These are phyloP conservation scores for Exaiptasia diaphana DNA, from an alignment of 64 coral and sea anemone species.

Conservation along the genomic window DNA sequence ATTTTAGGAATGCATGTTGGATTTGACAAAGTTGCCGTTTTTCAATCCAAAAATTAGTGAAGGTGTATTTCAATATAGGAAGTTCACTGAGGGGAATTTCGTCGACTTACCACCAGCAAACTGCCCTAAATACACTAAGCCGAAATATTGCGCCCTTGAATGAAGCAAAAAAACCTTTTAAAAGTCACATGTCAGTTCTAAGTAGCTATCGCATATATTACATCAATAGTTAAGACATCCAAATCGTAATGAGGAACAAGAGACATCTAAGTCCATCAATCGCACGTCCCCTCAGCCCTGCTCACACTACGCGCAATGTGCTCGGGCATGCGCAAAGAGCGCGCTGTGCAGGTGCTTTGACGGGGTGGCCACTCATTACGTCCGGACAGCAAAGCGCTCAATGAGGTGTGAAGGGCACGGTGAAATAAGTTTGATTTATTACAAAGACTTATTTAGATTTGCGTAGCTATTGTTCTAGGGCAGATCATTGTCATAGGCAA, in stretches of 20 bases:
- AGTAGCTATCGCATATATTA: constrained; percentile 6
- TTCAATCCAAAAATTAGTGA: not conserved
- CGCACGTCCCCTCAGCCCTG: not conserved
- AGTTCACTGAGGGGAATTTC: too few relatives aligned
- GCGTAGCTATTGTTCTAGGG: constrained; percentile 84
- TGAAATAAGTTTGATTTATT: constrained; percentile 99
- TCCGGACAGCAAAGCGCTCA: constrained; percentile 65
- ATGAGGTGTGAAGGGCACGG: constrained; percentile 97
- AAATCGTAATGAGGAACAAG: not conserved
- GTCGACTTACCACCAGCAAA: too few relatives aligned
- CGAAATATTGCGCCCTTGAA: not conserved
- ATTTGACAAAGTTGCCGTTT: too few relatives aligned
- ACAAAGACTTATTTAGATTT: constrained; percentile 99
- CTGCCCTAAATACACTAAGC: too few relatives aligned
- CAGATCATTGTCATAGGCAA: constrained; percentile 93
- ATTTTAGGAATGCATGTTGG: too few relatives aligned
- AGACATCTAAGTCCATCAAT: not conserved
- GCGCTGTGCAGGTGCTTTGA: constrained; percentile 70
- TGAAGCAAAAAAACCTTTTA: not conserved
- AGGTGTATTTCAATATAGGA: too few relatives aligned
- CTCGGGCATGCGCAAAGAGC: constrained; percentile 57
- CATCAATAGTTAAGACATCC: not conserved
- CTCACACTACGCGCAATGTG: constrained; percentile 10
- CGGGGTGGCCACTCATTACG: constrained; percentile 69
- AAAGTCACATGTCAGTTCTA: not conserved